Percentiles rank a stretch among this genome's conserved stretches.
These are phyloP conservation scores for Tinea trinotella DNA, from an alignment of 2,888 invertebrate genomes.

Conservation along the genomic window DNA sequence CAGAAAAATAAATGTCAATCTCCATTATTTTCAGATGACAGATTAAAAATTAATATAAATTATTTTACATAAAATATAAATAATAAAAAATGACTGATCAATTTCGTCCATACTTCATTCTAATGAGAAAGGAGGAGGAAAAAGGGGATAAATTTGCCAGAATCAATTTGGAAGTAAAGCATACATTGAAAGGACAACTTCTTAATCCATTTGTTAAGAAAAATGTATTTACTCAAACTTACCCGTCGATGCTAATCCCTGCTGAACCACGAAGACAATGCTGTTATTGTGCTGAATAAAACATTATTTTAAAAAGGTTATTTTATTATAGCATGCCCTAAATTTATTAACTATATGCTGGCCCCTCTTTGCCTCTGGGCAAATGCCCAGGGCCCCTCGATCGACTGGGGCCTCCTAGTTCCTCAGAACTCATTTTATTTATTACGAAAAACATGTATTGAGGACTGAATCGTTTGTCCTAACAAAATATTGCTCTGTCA, in stretches of 20 bases:
- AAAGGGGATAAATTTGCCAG: slow-evolving; percentile 55
- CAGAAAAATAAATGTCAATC: too few relatives aligned
- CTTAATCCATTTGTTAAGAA: slow-evolving; percentile 51
- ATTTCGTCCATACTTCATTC: slow-evolving; percentile 52
- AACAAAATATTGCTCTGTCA: too few relatives aligned
- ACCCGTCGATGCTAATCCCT: slow-evolving; percentile 47
- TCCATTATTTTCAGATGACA: not conserved
- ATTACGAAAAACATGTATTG: too few relatives aligned
- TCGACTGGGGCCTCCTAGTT: too few relatives aligned
- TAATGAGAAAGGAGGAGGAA: slow-evolving; percentile 55
- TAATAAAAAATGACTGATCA: slow-evolving; percentile 34
- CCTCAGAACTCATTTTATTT: too few relatives aligned
- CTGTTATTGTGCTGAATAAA: slow-evolving; percentile 44
- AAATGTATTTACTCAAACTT: slow-evolving; percentile 49
- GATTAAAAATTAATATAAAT: not conserved
- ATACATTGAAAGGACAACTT: slow-evolving; percentile 32
- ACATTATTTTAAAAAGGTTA: too few relatives aligned
- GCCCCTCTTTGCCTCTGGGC: too few relatives aligned
- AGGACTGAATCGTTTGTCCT: too few relatives aligned
- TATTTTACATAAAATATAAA: not conserved
- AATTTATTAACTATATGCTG: too few relatives aligned
- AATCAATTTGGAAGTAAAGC: slow-evolving; percentile 58
- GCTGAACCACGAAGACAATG: slow-evolving; percentile 51
- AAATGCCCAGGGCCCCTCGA: too few relatives aligned
- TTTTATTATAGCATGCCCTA: too few relatives aligned